A percentile compares a stretch with the other conserved stretches of the same genome.
phyloP scores from a whole-genome alignment of 1,140 invertebrate genomes.

The Camponotus pennsylvanicus region DNA sequence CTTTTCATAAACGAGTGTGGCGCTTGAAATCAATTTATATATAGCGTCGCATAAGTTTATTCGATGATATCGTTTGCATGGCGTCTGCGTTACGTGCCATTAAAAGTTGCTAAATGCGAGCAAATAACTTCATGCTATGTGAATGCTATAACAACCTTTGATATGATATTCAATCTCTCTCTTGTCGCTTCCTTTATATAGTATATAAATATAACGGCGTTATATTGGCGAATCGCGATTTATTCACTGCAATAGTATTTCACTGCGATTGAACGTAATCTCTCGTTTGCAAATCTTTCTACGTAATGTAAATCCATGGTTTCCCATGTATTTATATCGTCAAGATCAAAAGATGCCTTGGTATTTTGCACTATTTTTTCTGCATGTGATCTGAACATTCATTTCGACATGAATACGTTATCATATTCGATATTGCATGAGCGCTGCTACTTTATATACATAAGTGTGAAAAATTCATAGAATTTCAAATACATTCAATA shows the following conservation, averaged over 20 bases:
- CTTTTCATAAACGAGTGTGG: conserved; percentile 6
- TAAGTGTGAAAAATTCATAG: not conserved
- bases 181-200: not conserved
- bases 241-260: not conserved
- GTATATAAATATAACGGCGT: not conserved
- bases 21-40: conserved; percentile 13
- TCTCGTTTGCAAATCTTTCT: not conserved
- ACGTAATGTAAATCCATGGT: not conserved
- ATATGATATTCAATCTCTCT: not conserved
- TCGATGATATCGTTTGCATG: conserved; percentile 5
- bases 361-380: not conserved
- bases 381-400: not conserved
- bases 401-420: not conserved
- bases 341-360: not conserved
- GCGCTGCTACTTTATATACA: not conserved
- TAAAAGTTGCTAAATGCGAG: conserved; percentile 44
- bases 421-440: not conserved
- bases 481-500: not conserved
- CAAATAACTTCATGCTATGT: conserved; percentile 16
- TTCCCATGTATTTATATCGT: not conserved
- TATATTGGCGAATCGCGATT: conserved; percentile 2
- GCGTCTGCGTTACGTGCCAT: not conserved
- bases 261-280: not conserved
- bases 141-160: not conserved
- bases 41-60: conserved; percentile 4